These are phyloP conservation scores for Lasiommata megera DNA, from an alignment of 2,888 invertebrate genomes.

Conservation along the genomic window DNA sequence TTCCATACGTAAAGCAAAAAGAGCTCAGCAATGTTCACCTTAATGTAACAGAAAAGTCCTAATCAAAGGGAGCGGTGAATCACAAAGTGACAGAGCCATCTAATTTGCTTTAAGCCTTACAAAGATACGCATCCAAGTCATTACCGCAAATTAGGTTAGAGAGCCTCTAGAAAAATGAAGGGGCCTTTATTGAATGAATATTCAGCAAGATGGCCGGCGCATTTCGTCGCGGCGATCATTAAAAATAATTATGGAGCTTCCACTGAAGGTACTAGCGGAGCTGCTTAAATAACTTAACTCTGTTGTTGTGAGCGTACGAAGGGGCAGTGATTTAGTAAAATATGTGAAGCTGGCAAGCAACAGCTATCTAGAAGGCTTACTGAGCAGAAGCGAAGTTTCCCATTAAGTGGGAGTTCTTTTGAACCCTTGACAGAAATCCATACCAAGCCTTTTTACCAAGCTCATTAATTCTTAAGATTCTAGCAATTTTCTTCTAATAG, in stretches of 20 bases:
- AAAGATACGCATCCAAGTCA: constrained; percentile 48
- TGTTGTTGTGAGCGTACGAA: not conserved
- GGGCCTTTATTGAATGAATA: constrained; percentile 51
- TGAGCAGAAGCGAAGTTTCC: too few species aligned
- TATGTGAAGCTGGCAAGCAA: not conserved
- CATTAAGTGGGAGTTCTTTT: too few species aligned
- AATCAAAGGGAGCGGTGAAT: constrained; percentile 40
- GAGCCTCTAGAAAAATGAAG: constrained; percentile 57
- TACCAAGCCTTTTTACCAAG: too few species aligned
- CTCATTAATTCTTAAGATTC: too few species aligned
- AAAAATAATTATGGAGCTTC: constrained; percentile 61
- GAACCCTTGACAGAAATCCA: too few species aligned
- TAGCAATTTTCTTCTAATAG: too few species aligned
- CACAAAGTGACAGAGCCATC: constrained; percentile 46
- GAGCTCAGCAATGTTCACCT: not conserved
- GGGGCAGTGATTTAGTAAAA: not conserved
- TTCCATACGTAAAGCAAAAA: not conserved
- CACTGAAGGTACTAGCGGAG: not conserved
- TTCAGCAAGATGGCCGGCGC: constrained; percentile 52
- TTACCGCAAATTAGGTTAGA: constrained; percentile 67
- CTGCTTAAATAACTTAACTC: not conserved
- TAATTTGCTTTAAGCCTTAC: constrained; percentile 48
- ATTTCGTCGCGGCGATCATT: constrained; percentile 51
- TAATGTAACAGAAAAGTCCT: constrained; percentile 27
- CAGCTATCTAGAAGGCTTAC: too few species aligned